Percentiles rank a stretch among this genome's conserved stretches.
Evolutionary conservation across 2,888 invertebrate genomes (phyloP).

Genomic region (Amphipyra tragopoginis): DNA sequence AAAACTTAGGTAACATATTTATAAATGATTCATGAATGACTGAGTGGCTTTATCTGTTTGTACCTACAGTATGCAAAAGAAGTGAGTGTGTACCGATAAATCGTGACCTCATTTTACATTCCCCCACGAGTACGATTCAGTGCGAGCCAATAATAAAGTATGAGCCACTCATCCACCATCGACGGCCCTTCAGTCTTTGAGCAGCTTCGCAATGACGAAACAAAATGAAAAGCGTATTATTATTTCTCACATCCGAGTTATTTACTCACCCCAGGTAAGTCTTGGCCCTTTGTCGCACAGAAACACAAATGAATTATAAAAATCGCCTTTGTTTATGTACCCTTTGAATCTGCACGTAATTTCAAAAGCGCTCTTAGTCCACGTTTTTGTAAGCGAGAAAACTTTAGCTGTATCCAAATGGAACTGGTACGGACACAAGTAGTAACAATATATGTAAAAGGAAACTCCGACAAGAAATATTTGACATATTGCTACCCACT

Average conservation of each 20-base stretch:
- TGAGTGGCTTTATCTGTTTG: constrained; percentile 54
- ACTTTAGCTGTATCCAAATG: constrained; percentile 19
- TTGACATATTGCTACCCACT: constrained; percentile 56
- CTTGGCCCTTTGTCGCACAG: constrained; percentile 70
- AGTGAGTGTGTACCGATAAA: constrained; percentile 60
- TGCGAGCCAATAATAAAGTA: constrained; percentile 87
- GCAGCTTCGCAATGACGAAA: constrained; percentile 80
- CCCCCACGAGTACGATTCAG: constrained; percentile 75
- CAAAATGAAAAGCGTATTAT: constrained; percentile 84
- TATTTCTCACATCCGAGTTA: constrained; percentile 78
- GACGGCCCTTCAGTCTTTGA: constrained; percentile 83
- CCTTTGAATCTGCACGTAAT: constrained; percentile 66
- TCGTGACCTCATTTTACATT: constrained; percentile 83
- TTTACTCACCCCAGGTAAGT: constrained; percentile 66
- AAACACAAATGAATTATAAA: constrained; percentile 74
- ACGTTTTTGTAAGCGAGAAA: constrained; percentile 24
- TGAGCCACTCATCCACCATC: constrained; percentile 79
- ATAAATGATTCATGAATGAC: constrained; percentile 53
- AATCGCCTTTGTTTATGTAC: constrained; percentile 74
- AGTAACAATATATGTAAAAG: constrained; percentile 56
- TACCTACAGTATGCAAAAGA: constrained; percentile 42
- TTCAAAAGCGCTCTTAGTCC: constrained; percentile 41
- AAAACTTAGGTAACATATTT: constrained; percentile 30
- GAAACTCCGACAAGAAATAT: constrained; percentile 45
- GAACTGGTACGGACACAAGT: constrained; percentile 9